Base-by-base conservation (phyloP, 2,113 vertebrate species). In the Oophaga pumilio region DNA sequence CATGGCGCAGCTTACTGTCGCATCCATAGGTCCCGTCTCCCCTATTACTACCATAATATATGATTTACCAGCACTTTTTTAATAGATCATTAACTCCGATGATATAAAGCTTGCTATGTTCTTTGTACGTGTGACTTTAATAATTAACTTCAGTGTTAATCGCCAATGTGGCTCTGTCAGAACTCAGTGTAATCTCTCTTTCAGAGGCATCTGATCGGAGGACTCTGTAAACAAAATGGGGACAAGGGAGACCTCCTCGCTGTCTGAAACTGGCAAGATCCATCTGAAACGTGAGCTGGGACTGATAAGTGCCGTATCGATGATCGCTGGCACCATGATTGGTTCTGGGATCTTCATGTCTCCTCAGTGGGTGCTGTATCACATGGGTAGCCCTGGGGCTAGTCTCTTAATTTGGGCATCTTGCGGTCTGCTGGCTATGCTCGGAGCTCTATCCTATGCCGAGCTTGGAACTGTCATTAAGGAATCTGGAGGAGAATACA, bases 401-500 rank as follows among this genome's bases (percentile, higher is more conserved):
- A 97, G 96, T 89, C 93, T 97, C 56, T 1, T 95, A 26, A 91
- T 97, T 78, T 97, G 97, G 97, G 91, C 94, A 62, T 84, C 91
- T 0, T 95, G 94, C 20, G 96, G 96, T 7, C 6, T 95, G 52
- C 83, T 97, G 79, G 90, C 93, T 53, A 91, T 89, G 89, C 89
- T 96, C 43, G 94, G 94, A n/a, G 93, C 95, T 0, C 91, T 97
- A 84, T 96, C 91, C 0, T 97, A 95, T 0, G 93, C 94, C 4
- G 96, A 97, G 89, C 89, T 98, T 18, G 96, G 96, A 14, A 95
- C 95, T 0, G 60, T 96, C 83, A 93, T 97, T 76, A 91, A 91
- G 69, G 93, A 97, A 74, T 97, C 96, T 0, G 95, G 96, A 2
- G 96, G 96, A 17, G 95, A 97, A 0, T 97, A 96, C 66, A 93